Evolutionary conservation across 2,888 invertebrate species (phyloP), one percentile per base, ranked within the genome.

Genomic region (Heliconius charithonia): DNA sequence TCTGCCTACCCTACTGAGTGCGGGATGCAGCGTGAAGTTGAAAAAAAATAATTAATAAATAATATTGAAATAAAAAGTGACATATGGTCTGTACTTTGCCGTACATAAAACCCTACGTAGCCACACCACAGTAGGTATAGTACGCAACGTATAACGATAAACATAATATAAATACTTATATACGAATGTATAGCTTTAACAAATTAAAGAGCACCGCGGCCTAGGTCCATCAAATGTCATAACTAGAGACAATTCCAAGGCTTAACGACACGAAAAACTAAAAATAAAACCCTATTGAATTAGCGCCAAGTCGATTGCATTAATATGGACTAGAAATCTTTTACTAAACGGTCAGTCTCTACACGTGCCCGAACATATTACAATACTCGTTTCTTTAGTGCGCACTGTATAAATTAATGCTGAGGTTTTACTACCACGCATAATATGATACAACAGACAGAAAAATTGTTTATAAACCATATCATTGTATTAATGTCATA

Each of bases 291-390:
- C 80, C 83, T 83, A 84, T 89, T 88, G 89, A 89, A 86, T 82
- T 82, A 82, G 86, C 86, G 90, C 90, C 91, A 91, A 90, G 83
- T 86, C 82, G 80, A 83, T 84, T 83, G 80, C 83, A 85, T 82
- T 83, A 85, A 86, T 85, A 83, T 84, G 83, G 83, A 80, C 80
- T 84, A 85, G 78, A 81, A 83, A 83, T 82, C 80, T 83, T 74
- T 25, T 75, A 32, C 45, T 75, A 65, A 27, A 75, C 72, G 71
- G 75, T 75, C 78, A 51, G 75, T 76, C 67, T 45, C 65, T 70
- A 74, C 75, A 76, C 72, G 69, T 70, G 76, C 16, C 56, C 29
- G n/a, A 65, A 51, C n/a, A 69, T 62, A 51, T 72, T 25, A 69
- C 16, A 72, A 65, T 77, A 65, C 22, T 72, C 29, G 72, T 41